Conservation (phyloP, 2,797 vertebrate species). For the Ceyx erithaca region DNA sequence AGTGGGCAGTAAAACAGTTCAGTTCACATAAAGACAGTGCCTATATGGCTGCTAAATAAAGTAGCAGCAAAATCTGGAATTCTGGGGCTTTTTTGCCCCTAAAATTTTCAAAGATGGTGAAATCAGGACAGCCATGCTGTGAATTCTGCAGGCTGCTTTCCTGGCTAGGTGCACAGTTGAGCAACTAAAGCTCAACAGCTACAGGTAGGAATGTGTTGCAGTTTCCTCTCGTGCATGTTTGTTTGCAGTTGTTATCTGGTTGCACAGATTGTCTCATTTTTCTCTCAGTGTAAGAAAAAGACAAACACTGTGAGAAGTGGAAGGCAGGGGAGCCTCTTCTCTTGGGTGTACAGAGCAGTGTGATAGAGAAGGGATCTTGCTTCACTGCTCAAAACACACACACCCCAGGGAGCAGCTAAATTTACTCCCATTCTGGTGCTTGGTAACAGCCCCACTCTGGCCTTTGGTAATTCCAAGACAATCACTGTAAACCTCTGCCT, state of each 20-base stretch:
- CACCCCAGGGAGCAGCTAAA: neutral
- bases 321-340: neutral
- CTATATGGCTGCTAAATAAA: neutral
- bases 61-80: neutral
- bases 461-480: conserved; percentile 14
- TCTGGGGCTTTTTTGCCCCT: neutral
- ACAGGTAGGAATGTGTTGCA: neutral
- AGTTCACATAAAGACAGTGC: neutral
- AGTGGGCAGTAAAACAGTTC: neutral
- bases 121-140: neutral
- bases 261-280: neutral
- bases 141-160: neutral
- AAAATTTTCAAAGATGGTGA: neutral
- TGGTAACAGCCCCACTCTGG: neutral
- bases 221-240: neutral
- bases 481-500: conserved; percentile 18
- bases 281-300: rapidly evolving
- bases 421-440: neutral
- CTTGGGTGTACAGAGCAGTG: neutral
- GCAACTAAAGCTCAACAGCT: neutral
- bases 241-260: neutral
- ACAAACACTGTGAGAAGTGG: neutral
- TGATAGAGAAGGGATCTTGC: neutral
- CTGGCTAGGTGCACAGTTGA: neutral
- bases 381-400: neutral